Conservation (phyloP, 2,797 vertebrate genomes). For the Melanotaenia parkinsoni region DNA sequence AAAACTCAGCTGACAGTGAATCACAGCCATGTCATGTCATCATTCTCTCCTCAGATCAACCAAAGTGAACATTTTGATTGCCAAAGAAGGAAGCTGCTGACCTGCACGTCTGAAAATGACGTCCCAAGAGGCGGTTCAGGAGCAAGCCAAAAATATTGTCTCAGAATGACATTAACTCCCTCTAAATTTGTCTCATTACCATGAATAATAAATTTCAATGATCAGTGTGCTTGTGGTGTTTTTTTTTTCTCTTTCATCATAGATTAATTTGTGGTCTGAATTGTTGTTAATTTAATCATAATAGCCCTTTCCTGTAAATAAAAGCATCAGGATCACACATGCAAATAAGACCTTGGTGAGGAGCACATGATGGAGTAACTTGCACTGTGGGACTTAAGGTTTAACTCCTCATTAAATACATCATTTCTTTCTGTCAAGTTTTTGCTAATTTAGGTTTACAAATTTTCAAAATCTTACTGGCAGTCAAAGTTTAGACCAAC, state of each 20-base stretch:
- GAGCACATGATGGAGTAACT: too few species aligned
- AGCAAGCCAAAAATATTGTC: background rate
- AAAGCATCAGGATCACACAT: background rate
- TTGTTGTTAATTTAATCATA: too few species aligned
- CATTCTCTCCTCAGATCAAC: slow-evolving; percentile 56
- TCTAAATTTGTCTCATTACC: background rate
- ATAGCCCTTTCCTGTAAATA: background rate
- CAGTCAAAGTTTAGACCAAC: background rate
- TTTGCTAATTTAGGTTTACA: background rate
- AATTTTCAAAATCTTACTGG: background rate
- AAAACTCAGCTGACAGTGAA: slow-evolving; percentile 1
- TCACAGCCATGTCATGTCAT: background rate
- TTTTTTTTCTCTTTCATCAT: background rate
- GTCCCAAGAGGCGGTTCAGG: background rate
- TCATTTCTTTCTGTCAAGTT: background rate
- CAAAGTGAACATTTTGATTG: slow-evolving; percentile 72
- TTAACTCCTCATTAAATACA: background rate
- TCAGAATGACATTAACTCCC: background rate
- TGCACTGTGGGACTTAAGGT: background rate
- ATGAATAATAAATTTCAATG: slow-evolving; percentile 37
- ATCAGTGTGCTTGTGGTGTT: slow-evolving; percentile 3
- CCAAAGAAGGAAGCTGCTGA: slow-evolving; percentile 76
- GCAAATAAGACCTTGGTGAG: background rate
- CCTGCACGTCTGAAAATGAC: background rate
- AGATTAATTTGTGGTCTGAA: background rate